Percentiles rank a stretch among this genome's conserved stretches.
Evolutionary conservation across 1,140 invertebrate genomes (phyloP).

Genomic region (Latrodectus geometricus): DNA sequence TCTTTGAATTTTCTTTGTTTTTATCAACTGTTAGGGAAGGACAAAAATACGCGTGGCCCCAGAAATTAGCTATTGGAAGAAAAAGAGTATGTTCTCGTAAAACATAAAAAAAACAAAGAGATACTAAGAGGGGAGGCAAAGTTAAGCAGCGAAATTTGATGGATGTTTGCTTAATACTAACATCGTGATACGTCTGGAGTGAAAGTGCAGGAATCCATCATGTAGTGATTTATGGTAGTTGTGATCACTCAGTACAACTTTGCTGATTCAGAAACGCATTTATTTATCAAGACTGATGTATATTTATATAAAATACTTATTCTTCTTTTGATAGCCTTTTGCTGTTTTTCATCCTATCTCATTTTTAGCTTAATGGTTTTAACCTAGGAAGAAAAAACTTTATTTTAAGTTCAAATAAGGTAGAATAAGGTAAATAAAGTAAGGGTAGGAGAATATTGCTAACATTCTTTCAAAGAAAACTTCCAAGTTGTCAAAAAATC

Average conservation of each 20-base stretch:
- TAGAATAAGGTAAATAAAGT: too few relatives aligned
- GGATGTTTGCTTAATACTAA: slow-evolving; percentile 57
- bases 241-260: slow-evolving; percentile 49
- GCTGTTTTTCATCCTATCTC: too few relatives aligned
- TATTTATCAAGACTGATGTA: slow-evolving; percentile 57
- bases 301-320: slow-evolving; percentile 47
- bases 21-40: neutral
- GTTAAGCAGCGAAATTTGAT: slow-evolving; percentile 49
- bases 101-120: neutral
- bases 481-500: too few relatives aligned
- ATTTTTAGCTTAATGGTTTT: too few relatives aligned
- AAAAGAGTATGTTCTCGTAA: slow-evolving; percentile 13
- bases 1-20: neutral
- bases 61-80: slow-evolving; percentile 39
- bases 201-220: slow-evolving; percentile 48
- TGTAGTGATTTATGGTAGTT: slow-evolving; percentile 47
- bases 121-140: neutral
- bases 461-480: too few relatives aligned
- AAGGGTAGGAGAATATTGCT: neutral
- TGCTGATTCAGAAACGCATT: slow-evolving; percentile 54
- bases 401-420: too few relatives aligned
- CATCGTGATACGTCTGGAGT: slow-evolving; percentile 41
- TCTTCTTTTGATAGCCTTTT: neutral
- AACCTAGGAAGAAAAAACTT: too few relatives aligned
- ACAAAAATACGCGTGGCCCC: slow-evolving; percentile 16